Evolutionary conservation across 2,888 invertebrate genomes (phyloP), one percentile per base, ranked within the genome.

Genomic region (Nomada fucata): DNA sequence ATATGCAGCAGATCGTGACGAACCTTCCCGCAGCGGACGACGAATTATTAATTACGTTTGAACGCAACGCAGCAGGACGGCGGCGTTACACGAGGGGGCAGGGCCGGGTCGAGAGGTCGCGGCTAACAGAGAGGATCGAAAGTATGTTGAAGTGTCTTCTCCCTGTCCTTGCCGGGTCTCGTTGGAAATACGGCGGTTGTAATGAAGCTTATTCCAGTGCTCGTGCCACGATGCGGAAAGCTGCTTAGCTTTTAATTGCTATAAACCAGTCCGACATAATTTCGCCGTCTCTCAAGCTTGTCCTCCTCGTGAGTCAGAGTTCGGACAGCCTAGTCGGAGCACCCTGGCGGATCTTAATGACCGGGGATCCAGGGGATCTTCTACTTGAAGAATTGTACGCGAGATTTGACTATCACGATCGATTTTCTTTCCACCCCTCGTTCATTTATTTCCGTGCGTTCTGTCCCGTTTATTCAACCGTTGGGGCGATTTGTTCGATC

Each of bases 181-280:
- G 44, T 67, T 47, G 67, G 50, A 73, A 73, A 63, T 63, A 78
- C 29, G 47, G 47, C 50, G 73, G 65, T 74, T 69, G 79, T 57
- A 74, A 82, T 67, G 81, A 74, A 67, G 74, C 81, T 82, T 79
- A 75, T 75, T 76, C 76, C 26, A 53, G 72, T 36, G 36, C 63
- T 71, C 29, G 69, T 23, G 64, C 55, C 26, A 26, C 60, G 64
- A 57, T 60, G 42, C 44, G 64, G 57, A 68, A 69, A 77, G 77
- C 59, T 59, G 73, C 82, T 76, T 75, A 69, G 80, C 73, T 83
- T 83, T 79, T 84, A 84, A 84, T 84, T 84, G 83, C 76, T 79
- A 72, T 82, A 83, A 84, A 84, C 53, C 72, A 52, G 83, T 59
- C 61, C 47, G 18, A 72, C 76, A 71, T 79, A 76, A 71, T 83